These are phyloP conservation scores for Phoxinus dragarum DNA, from an alignment of 2,797 vertebrate genomes.

Conservation along the genomic window DNA sequence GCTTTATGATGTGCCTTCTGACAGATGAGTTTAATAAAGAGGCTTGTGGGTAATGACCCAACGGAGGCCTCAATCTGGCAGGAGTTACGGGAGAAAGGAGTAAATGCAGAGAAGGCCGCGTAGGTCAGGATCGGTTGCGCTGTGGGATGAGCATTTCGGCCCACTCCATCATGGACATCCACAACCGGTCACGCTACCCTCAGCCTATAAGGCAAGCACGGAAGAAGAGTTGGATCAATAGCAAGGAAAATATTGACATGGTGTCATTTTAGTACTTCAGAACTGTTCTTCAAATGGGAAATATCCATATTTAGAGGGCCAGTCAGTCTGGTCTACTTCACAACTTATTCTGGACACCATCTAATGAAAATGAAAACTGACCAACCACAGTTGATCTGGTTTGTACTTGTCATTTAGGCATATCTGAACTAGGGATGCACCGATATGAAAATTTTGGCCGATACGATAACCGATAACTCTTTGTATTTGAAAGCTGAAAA, in stretches of 20 bases:
- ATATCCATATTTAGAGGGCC: neutral
- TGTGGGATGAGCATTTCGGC: neutral
- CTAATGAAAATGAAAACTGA: neutral
- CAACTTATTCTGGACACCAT: neutral
- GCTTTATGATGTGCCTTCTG: slow-evolving; percentile 37
- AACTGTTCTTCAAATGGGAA: neutral
- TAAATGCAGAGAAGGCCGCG: slow-evolving; percentile 6
- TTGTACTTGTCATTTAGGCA: neutral
- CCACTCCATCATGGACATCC: neutral
- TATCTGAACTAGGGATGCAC: neutral
- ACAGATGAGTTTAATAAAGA: slow-evolving; percentile 58
- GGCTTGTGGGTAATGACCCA: slow-evolving; percentile 51
- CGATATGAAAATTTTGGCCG: too few species aligned
- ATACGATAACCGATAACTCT: too few species aligned
- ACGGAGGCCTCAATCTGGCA: slow-evolving; percentile 13
- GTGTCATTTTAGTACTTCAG: neutral
- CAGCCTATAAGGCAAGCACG: neutral
- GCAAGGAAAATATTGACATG: neutral
- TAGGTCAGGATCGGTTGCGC: slow-evolving; percentile 1
- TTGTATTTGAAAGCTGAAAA: too few species aligned
- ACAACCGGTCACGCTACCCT: slow-evolving; percentile 14
- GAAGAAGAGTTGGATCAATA: neutral
- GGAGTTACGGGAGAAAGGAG: slow-evolving; percentile 18
- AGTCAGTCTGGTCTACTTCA: neutral
- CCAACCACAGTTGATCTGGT: neutral